Conservation (phyloP, 2,888 invertebrate species). For the Sarcophaga rosellei region DNA sequence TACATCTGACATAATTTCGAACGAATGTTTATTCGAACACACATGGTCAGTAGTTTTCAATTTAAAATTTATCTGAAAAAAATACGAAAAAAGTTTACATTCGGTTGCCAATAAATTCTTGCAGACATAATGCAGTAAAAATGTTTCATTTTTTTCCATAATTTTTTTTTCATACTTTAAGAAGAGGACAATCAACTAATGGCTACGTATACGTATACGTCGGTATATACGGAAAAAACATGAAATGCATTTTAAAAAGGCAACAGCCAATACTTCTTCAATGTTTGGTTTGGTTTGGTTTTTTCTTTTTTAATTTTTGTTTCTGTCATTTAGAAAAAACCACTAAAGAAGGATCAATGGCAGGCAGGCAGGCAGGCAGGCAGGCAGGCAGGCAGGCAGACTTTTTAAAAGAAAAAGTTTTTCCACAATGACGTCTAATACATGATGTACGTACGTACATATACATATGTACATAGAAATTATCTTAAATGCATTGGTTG, state of each 20-base stretch:
- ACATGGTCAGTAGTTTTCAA: conserved; percentile 17
- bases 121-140: conserved; percentile 57
- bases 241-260: conserved; percentile 57
- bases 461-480: neutral
- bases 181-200: conserved; percentile 1
- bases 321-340: conserved; percentile 7
- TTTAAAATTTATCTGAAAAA: conserved; percentile 30
- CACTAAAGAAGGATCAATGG: conserved; percentile 49
- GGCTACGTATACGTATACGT: conserved; percentile 29
- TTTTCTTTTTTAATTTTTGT: neutral
- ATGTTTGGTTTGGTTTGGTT: neutral
- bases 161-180: conserved; percentile 21
- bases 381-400: conserved; percentile 40
- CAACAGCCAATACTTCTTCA: conserved; percentile 1
- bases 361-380: conserved; percentile 43
- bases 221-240: conserved; percentile 30
- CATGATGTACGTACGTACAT: neutral
- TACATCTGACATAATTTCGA: too few relatives aligned
- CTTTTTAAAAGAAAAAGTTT: conserved; percentile 40
- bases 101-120: conserved; percentile 50
- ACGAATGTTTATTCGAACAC: neutral
- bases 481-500: neutral
- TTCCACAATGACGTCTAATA: conserved; percentile 28
- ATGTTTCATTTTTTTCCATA: conserved; percentile 22
- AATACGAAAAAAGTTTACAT: neutral